phyloP scores from a whole-genome alignment of 2,797 vertebrate species.

The Myotis daubentonii region DNA sequence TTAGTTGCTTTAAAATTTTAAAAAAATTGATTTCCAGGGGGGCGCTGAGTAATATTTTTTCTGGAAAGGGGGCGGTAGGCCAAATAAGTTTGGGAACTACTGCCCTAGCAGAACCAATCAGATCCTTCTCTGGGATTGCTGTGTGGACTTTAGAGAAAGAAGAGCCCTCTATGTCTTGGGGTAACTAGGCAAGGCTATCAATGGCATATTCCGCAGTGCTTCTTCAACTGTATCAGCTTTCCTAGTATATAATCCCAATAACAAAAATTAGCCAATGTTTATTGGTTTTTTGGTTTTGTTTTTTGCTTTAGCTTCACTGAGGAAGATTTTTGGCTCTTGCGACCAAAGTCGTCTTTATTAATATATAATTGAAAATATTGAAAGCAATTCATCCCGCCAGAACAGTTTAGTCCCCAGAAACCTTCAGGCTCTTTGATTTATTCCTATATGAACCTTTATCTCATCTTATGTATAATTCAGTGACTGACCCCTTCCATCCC shows the following conservation, averaged over 20 bases:
- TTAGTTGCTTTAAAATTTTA: no score
- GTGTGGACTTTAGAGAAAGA: background rate
- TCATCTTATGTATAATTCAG: background rate
- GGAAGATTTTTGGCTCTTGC: background rate
- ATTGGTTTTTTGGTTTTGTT: background rate
- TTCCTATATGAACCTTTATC: background rate
- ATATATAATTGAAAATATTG: background rate
- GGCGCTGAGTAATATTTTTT: no score
- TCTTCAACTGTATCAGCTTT: background rate
- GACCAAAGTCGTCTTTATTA: background rate
- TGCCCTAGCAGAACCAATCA: background rate
- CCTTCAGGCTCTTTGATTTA: background rate
- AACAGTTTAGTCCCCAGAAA: background rate
- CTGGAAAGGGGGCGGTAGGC: no score
- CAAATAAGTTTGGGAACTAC: no score
- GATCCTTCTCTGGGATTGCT: background rate
- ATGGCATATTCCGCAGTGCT: background rate
- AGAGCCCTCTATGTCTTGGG: background rate
- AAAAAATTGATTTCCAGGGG: no score
- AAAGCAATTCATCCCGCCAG: background rate
- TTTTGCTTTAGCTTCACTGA: background rate
- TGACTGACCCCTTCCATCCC: background rate
- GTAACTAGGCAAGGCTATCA: background rate
- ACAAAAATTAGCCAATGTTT: slow-evolving; percentile 5
- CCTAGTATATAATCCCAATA: background rate